Base-by-base conservation (phyloP, 2,797 vertebrate species). In the Sebastes reedi region DNA sequence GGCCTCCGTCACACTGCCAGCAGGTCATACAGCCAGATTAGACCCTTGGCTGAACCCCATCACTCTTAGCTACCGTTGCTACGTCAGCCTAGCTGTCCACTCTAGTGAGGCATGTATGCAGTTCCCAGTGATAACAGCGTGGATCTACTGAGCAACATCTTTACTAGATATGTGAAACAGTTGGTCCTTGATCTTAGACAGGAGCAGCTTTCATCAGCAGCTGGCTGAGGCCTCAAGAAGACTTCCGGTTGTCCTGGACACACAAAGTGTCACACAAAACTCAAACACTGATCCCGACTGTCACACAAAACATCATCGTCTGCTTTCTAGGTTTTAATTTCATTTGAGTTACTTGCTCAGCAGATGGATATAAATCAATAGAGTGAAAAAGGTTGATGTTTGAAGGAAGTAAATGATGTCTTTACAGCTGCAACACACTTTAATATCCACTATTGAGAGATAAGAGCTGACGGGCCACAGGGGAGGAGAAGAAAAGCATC, bases 391-490 rank as follows among this genome's bases (percentile, higher is more conserved):
- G 70, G 61, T 80, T 69, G 80, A 27, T 73, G 22, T 61, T 52
- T 75, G 14, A 82, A 66, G 24, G 56, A 55, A 66, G 32, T 34
- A 80, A 67, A 77, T 67, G 2, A 79, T 78, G 52, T 67, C 50
- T 64, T 81, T 36, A 58, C 3, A 69, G 32, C 68, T 68, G 39
- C 52, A 56, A 12, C 54, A 29, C 52, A 59, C 36, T 16, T 70
- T 84, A 67, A 78, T 67, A 68, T 42, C 55, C 60, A 75, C 52
- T 74, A 72, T 74, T 85, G 70, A 59, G 30, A 86, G 80, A 89
- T 84, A 80, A 72, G 64, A 79, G 67, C 77, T 24, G 46, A 84
- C 34, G 68, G 46, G 54, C 77, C 65, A 68, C 46, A 24, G 13
- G 27, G 78, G 67, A 68, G 68, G 60, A 61, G 29, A 42, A 62